Evolutionary conservation across 2,888 invertebrate species (phyloP), one percentile per base, ranked within the genome.

Genomic region (Rhagonycha lutea): DNA sequence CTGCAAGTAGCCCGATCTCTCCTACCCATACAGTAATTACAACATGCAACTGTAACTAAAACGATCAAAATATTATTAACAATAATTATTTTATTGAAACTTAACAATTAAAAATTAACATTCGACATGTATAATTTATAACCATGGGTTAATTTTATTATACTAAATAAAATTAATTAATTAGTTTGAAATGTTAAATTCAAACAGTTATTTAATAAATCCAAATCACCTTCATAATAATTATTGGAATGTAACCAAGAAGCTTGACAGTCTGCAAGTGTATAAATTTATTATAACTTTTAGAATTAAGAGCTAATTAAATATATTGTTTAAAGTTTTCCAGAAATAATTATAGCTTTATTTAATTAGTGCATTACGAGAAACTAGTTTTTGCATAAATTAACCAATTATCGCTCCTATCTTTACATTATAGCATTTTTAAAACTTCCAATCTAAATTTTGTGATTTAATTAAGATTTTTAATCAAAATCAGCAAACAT

Each of bases 341-440:
- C 8, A n/a, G n/a, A n/a, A 65, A 65, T 24, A 65, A 65, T 24
- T 26, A n/a, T 65, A 24, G 24, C 12, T 23, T 65, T 26, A 24
- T 65, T 65, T 65, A 24, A 65, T 65, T 65, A 65, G 63, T 65
- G 63, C 63, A 65, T 65, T 65, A 65, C 63, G 11, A 65, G 63
- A 65, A 65, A 65, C 26, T n/a, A 12, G 63, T 11, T 65, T 63
- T 65, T 4, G 62, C 18, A 62, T 62, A 23, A 62, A 62, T 62
- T 62, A 23, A n/a, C 47, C 8, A 47, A 47, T 47, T 47, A 47
- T 47, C 47, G n/a, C n/a, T 47, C 8, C 47, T 47, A 47, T 47
- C 47, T 47, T n/a, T 47, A 47, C n/a, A 47, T 47, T 47, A 47
- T n/a, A n/a, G 47, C 7, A n/a, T n/a, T 47, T 47, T n/a, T 47